Base-by-base conservation (phyloP, 2,888 invertebrate genomes). In the Hemicrepidius hirtus region DNA sequence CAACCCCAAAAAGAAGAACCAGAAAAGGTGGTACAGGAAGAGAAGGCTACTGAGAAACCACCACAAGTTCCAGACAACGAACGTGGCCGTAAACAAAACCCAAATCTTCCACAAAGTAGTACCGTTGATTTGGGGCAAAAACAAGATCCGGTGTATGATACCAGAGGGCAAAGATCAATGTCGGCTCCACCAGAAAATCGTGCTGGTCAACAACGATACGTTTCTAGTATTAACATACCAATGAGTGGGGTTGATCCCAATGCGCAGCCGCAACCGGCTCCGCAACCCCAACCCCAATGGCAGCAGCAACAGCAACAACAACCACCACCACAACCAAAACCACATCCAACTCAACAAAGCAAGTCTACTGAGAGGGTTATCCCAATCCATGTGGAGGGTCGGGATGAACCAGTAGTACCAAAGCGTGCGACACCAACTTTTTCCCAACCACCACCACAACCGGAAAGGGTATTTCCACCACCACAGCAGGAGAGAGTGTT, bases 311-410 rank as follows among this genome's bases (percentile, higher is more conserved):
- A 55, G 63, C 73, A 71, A 18, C 77, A 76, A 50, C 75, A 68
- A 28, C 74, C 65, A 1, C 82, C 21, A 77, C 77, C 65, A 1
- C 82, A 18, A 77, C 77, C 57, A 62, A 67, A 72, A 20, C 76
- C 76, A 41, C 75, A 70, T 20, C 74, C 68, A 0, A 84, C 82
- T 21, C 78, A 37, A 85, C 75, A 83, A 85, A 84, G 53, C 37
- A 81, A 75, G 76, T 87, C 90, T 49, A 92, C 91, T 79, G 92
- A 95, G 57, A 90, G 96, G 74, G 94, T 95, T 81, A 96, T 96
- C 85, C 96, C 96, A 20, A 96, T 96, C 76, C 94, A 94, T 82
- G 94, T 96, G 0, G 96, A 97, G 86, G 95, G 95, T 6, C 89
- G 95, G 64, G 94, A 94, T 80, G 93, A 93, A 81, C 95, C 95